phyloP scores from a whole-genome alignment of 2,797 vertebrate species.

The Luscinia luscinia region DNA sequence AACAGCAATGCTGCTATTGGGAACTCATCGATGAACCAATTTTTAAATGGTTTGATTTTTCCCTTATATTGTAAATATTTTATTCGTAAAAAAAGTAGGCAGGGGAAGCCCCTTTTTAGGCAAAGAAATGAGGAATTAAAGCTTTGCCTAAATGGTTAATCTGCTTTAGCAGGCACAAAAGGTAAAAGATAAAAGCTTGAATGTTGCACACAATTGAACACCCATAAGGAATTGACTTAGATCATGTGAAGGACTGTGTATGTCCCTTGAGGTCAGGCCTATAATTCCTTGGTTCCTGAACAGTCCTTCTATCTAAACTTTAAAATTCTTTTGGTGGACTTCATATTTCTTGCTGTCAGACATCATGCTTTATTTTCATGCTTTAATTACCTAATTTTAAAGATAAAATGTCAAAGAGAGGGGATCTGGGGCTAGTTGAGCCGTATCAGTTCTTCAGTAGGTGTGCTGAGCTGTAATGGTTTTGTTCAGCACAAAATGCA shows the following conservation, averaged over 20 bases:
- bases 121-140: not conserved
- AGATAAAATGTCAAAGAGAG: not conserved
- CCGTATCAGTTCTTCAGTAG: fast-evolving
- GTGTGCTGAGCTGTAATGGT: not conserved
- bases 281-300: not conserved
- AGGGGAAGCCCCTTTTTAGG: not conserved
- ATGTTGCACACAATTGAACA: not conserved
- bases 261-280: not conserved
- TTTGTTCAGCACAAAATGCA: not conserved
- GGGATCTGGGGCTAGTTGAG: not conserved
- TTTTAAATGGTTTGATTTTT: not conserved
- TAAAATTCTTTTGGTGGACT: not conserved
- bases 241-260: not conserved
- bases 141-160: not conserved
- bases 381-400: not conserved
- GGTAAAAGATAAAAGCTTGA: not conserved
- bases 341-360: not conserved
- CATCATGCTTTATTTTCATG: not conserved
- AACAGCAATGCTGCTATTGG: not conserved
- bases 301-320: not conserved
- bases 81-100: not conserved
- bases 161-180: not conserved
- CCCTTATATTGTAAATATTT: not conserved
- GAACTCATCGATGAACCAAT: not conserved
- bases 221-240: not conserved